A percentile compares a stretch with the other conserved stretches of the same genome.
phyloP scores from a whole-genome alignment of 2,797 vertebrate species.

The Leptoclinus maculatus region DNA sequence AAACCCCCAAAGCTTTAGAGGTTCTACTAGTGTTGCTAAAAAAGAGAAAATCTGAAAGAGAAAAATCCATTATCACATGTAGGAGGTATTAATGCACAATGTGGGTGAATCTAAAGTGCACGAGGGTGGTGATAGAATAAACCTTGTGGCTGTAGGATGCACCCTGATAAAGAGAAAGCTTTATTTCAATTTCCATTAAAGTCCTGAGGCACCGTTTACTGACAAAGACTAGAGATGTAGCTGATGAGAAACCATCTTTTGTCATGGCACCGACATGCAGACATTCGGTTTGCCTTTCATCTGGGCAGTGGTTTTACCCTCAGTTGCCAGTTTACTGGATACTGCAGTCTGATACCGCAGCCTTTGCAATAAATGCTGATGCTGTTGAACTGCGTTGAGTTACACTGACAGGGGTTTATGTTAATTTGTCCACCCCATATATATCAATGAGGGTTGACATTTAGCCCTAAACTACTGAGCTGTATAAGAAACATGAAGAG shows the following conservation, averaged over 20 bases:
- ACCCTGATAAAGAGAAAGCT: conserved; percentile 43
- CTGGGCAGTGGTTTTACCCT: background rate
- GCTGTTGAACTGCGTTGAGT: background rate
- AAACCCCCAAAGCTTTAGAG: background rate
- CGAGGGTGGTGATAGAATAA: conserved; percentile 66
- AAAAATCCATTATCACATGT: conserved; percentile 74
- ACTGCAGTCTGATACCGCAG: background rate
- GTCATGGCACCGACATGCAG: background rate
- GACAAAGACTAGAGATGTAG: conserved; percentile 7
- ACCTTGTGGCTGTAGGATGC: conserved; percentile 41
- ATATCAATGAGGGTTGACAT: background rate
- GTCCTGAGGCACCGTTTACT: conserved; percentile 13
- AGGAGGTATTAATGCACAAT: conserved; percentile 76
- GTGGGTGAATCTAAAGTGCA: conserved; percentile 73
- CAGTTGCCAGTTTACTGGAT: background rate
- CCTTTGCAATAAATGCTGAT: background rate
- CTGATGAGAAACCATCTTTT: conserved; percentile 4
- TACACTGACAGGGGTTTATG: background rate
- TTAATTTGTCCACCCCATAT: background rate
- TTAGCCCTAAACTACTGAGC: background rate
- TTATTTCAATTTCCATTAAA: conserved; percentile 41
- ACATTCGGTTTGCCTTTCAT: background rate
- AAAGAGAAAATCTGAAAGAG: conserved; percentile 28
- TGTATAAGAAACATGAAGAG: background rate
- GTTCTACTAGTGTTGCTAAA: conserved; percentile 11